Base-by-base conservation (phyloP, 2,113 vertebrate genomes). In the Synodontis membranacea region DNA sequence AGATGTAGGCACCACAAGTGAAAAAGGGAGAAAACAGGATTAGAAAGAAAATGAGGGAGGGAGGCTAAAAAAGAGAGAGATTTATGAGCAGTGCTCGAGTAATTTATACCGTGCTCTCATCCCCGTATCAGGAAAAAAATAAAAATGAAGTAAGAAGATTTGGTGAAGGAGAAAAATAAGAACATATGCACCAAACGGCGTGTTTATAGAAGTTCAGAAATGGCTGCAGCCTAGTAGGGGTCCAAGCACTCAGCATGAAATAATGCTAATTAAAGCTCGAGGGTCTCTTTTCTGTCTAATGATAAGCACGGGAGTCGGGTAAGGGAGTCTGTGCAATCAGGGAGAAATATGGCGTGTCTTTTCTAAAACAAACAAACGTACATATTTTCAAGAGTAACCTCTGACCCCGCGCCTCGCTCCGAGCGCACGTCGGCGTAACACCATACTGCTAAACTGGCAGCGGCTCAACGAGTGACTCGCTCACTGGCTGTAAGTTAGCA, bases 211-310 rank as follows among this genome's bases (percentile, higher is more conserved):
- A 90, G 90, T 91, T 93, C 79, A 68, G 90, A 89, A 87, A 90
- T 92, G 93, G 93, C 90, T 92, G 91, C 92, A 92, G 89, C 89
- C 88, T 60, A 5, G 86, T 48, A 2, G 84, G 89, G 89, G 93
- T 94, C 93, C 88, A 58, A 93, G 92, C 94, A 95, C 96, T 93
- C 83, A 68, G 92, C 94, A 96, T 34, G 56, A 96, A 95, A 96
- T 95, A 95, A 86, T 85, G 94, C 96, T 97, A 97, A 97, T 98
- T 96, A 97, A 96, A 95, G 96, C 96, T 97, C 95, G 91, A 96
- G 97, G 94, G 92, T 92, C 96, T 95, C 94, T 94, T 94, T 96
- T 96, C 94, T 95, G 95, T 90, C 93, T 92, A 95, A 96, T 96
- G 96, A 96, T 96, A 93, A 95, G 93, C 93, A 92, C 78, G 56